These are phyloP conservation scores for Herpetotheres cachinnans DNA, from an alignment of 2,113 vertebrate genomes.

Conservation along the genomic window DNA sequence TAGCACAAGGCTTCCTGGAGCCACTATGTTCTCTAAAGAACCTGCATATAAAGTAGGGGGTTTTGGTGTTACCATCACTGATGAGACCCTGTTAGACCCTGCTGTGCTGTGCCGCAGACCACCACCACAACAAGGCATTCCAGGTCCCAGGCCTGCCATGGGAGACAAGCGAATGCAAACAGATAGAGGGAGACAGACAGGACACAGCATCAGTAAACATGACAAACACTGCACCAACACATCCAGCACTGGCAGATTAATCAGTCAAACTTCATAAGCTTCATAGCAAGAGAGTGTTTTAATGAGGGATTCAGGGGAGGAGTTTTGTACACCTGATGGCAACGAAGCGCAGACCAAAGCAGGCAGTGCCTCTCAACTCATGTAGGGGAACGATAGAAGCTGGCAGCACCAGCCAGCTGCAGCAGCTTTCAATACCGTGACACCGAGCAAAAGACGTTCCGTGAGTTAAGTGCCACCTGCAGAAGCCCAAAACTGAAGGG, in stretches of 20 bases:
- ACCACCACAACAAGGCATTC: too few relatives aligned
- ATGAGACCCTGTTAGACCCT: not conserved
- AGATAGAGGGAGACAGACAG: not conserved
- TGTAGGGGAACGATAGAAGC: fast-evolving
- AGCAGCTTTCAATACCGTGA: fast-evolving
- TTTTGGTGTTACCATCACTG: not conserved
- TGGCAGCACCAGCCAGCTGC: not conserved
- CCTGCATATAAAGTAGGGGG: fast-evolving
- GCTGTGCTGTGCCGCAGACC: fast-evolving
- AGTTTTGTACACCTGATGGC: not conserved
- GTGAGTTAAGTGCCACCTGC: not conserved
- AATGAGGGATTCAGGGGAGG: not conserved
- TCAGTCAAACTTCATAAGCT: not conserved
- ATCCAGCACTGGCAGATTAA: not conserved
- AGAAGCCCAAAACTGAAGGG: not conserved
- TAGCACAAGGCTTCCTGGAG: not conserved
- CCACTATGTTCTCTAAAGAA: not conserved
- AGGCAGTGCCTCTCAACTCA: not conserved
- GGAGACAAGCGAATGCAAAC: fast-evolving
- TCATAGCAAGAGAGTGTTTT: too few relatives aligned
- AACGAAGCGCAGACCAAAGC: not conserved
- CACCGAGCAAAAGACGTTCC: fast-evolving
- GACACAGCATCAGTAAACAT: not conserved
- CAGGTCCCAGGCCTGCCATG: fast-evolving
- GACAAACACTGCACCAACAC: not conserved